A percentile compares a stretch with the other conserved stretches of the same genome.
These are phyloP conservation scores for Oscheius sp. DNA, from an alignment of 1,140 invertebrate species.

Conservation along the genomic window DNA sequence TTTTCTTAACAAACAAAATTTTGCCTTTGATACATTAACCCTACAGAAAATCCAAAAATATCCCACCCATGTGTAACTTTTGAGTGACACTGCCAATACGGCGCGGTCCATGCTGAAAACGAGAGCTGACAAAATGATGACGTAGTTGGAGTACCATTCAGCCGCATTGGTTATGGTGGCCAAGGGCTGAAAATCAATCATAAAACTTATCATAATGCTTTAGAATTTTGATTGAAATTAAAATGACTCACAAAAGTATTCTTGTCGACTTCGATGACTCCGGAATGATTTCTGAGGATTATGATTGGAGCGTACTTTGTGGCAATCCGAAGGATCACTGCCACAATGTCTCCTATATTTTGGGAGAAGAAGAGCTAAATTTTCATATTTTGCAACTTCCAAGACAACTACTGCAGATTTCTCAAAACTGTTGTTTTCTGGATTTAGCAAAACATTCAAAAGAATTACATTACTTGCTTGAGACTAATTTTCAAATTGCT, in stretches of 20 bases:
- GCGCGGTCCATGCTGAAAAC: background rate
- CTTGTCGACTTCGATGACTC: background rate
- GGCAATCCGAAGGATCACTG: background rate
- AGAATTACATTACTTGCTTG: background rate
- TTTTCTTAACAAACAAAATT: too few species aligned
- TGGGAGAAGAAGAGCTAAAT: constrained; percentile 5
- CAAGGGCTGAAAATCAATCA: background rate
- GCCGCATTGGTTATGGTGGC: background rate
- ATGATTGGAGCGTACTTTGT: background rate
- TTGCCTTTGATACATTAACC: too few species aligned
- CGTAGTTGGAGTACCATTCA: constrained; percentile 5
- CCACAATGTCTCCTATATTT: background rate
- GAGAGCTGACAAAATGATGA: background rate
- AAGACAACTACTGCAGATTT: background rate
- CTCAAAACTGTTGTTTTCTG: background rate
- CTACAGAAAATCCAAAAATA: background rate
- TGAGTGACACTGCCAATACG: background rate
- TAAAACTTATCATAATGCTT: too few species aligned
- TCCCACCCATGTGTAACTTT: background rate
- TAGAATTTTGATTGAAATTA: background rate
- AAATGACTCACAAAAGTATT: background rate
- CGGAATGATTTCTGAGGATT: background rate
- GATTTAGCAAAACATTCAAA: background rate
- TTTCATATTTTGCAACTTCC: background rate
- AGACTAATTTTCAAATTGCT: background rate